Evolutionary conservation across 2,113 vertebrate genomes (phyloP), one percentile per base, ranked within the genome.

Genomic region (Octodon degus): DNA sequence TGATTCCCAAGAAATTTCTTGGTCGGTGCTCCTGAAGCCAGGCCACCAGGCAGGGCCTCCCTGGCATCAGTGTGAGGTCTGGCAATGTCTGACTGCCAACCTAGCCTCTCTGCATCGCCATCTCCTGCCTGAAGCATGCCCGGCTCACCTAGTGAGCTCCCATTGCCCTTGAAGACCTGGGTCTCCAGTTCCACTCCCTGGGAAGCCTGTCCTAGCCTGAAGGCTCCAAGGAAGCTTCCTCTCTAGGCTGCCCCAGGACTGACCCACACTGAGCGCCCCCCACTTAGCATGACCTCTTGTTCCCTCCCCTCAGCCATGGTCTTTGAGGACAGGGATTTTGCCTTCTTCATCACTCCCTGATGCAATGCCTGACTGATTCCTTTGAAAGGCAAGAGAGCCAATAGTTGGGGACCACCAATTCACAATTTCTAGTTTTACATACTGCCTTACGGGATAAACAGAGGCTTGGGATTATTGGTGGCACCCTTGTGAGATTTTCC

Each of bases 311-410:
- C 63, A 6, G 32, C 47, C 32, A 27, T 10, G 25, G 37, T 43
- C 67, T 83, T 76, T 79, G 81, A 96, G 25, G 25, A 90, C 83
- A 92, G 34, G 32, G 25, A 74, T 11, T 43, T 87, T 30, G 24
- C 24, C 74, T 40, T 74, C 55, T 89, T 80, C 34, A 22, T 68
- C 74, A 43, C 55, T 67, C 4, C 55, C 81, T 37, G 90, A 55
- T 34, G 72, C 82, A n/a, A 50, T 91, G 72, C 72, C 37, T 83
- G 22, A 43, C 17, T 63, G 86, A 47, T 27, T 40, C 19, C 43
- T 89, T 85, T 91, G 68, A 88, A 88, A 55, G 62, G 60, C 27
- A 53, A 74, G 32, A 86, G 68, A 90, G 74, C n/a, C 17, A 70
- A 70, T 3, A 19, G 67, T 70, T 70, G 34, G 14, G 16, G 67